Conservation (phyloP, 2,888 invertebrate genomes). For the Ischnura elegans region DNA sequence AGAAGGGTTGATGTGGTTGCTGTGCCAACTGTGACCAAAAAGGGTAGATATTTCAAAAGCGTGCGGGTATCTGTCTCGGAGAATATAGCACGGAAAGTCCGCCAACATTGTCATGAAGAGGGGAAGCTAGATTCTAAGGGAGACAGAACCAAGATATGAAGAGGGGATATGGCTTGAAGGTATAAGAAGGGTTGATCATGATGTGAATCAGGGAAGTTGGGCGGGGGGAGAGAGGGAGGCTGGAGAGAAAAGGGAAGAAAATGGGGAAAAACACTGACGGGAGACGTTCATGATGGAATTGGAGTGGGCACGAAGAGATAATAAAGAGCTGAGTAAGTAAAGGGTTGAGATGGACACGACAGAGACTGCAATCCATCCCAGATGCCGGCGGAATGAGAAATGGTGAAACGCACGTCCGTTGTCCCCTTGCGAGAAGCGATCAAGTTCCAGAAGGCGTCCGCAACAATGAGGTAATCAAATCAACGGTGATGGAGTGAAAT, state of each 20-base stretch:
- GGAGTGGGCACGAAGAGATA: neutral
- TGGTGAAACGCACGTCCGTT: too few relatives aligned
- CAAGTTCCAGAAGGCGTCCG: too few relatives aligned
- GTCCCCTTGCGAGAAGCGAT: too few relatives aligned
- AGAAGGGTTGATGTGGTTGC: too few relatives aligned
- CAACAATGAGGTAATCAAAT: too few relatives aligned
- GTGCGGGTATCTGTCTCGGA: neutral
- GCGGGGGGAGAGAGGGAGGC: neutral
- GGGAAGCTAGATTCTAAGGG: neutral
- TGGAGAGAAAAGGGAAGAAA: slow-evolving; percentile 22
- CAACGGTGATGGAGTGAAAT: too few relatives aligned
- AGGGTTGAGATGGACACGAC: neutral
- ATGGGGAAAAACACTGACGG: neutral
- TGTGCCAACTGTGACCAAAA: too few relatives aligned
- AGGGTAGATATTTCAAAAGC: neutral
- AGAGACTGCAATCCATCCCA: neutral
- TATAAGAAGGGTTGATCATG: slow-evolving; percentile 1
- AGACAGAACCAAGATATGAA: neutral
- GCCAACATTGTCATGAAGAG: neutral
- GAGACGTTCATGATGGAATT: neutral
- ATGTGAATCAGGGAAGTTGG: neutral
- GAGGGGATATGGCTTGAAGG: slow-evolving; percentile 2
- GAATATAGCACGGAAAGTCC: neutral
- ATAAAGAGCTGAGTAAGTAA: neutral
- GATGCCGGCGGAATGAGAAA: neutral